Percentiles rank a stretch among this genome's conserved stretches.
phyloP scores from a whole-genome alignment of 2,113 vertebrate species.

The Eurypyga helias region DNA sequence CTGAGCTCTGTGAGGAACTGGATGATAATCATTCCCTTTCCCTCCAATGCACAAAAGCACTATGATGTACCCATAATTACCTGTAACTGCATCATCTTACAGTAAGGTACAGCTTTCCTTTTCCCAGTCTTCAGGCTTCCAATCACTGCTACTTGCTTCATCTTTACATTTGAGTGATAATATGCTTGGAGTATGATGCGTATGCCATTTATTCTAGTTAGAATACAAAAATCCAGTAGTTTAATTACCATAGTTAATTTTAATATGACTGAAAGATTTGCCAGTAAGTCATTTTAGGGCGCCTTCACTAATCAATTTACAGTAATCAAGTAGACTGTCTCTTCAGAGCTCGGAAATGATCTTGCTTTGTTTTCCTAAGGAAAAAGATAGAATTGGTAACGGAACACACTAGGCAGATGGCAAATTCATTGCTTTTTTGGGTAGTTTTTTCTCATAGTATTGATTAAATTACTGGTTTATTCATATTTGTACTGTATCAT shows the following conservation, averaged over 20 bases:
- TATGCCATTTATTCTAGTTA: background rate
- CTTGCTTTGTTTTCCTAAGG: background rate
- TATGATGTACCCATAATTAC: background rate
- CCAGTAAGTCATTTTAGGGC: background rate
- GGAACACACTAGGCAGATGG: background rate
- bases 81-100: background rate
- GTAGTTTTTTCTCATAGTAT: background rate
- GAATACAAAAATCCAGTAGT: background rate
- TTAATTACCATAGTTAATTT: background rate
- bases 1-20: background rate
- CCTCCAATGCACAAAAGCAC: background rate
- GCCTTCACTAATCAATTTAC: background rate
- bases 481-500: background rate
- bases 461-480: background rate
- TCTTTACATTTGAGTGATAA: background rate
- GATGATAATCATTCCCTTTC: background rate
- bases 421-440: background rate
- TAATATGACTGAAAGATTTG: background rate
- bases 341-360: background rate
- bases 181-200: background rate
- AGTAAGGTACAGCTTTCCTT: background rate
- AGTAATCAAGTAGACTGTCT: background rate
- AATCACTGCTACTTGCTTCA: background rate
- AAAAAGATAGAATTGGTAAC: background rate
- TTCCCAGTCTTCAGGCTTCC: background rate